phyloP scores from a whole-genome alignment of 2,888 invertebrate species.

The Ichneumon xanthorius region DNA sequence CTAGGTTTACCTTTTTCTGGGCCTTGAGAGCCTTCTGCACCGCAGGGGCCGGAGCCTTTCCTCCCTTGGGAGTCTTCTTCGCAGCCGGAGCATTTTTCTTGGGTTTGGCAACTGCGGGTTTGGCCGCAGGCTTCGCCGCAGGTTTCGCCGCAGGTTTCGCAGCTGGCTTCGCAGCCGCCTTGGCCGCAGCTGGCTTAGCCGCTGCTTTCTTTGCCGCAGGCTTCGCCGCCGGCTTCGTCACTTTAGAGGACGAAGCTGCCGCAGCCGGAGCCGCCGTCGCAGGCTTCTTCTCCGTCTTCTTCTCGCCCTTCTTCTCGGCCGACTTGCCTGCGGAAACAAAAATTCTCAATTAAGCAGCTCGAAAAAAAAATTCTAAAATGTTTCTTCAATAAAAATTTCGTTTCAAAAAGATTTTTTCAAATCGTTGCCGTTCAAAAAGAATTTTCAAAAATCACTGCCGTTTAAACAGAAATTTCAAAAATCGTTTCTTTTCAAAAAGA shows the following conservation, averaged over 20 bases:
- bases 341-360: conserved; percentile 69
- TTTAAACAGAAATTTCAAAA: too few species aligned
- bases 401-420: too few species aligned
- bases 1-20: conserved; percentile 91
- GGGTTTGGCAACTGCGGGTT: conserved; percentile 82
- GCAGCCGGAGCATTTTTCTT: conserved; percentile 86
- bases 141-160: too few species aligned
- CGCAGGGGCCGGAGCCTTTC: conserved; percentile 86
- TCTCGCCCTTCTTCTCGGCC: conserved; percentile 86
- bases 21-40: conserved; percentile 93
- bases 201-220: conserved; percentile 83
- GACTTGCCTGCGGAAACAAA: conserved; percentile 84
- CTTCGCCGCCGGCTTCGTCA: conserved; percentile 79
- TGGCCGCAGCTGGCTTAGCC: conserved; percentile 76
- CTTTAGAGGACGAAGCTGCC: conserved; percentile 80
- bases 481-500: too few species aligned
- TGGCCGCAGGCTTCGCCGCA: conserved; percentile 78
- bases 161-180: conserved; percentile 75
- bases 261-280: conserved; percentile 77
- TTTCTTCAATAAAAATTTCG: too few species aligned
- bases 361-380: neutral
- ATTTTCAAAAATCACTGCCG: too few species aligned
- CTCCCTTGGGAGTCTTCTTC: conserved; percentile 83
- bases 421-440: too few species aligned
- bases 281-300: conserved; percentile 85